Evolutionary conservation across 2,797 vertebrate genomes (phyloP).

Genomic region (Harpagifer antarcticus): DNA sequence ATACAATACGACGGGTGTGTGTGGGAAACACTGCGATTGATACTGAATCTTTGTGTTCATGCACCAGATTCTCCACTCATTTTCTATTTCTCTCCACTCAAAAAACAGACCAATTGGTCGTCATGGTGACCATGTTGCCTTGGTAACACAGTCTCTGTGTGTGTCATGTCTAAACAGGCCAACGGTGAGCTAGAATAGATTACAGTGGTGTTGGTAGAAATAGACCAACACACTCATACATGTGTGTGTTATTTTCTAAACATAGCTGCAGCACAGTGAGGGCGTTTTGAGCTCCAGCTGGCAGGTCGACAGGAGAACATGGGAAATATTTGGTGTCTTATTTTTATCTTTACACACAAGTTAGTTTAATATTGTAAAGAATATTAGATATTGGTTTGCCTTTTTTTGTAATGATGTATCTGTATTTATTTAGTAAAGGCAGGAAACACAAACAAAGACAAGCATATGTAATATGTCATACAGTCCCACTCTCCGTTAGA

Average conservation of each 20-base stretch:
- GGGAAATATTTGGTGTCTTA: neutral
- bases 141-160: conserved; percentile 34
- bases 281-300: neutral
- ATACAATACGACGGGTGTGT: too few relatives aligned
- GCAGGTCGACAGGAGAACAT: neutral
- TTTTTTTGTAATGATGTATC: too few relatives aligned
- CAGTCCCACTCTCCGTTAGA: too few relatives aligned
- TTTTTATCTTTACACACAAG: neutral
- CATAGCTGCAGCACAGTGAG: neutral
- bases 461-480: too few relatives aligned
- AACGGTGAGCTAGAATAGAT: conserved; percentile 22
- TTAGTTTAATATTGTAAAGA: too few relatives aligned
- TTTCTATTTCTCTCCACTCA: conserved; percentile 9
- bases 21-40: neutral
- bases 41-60: neutral
- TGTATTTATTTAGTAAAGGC: too few relatives aligned
- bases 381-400: too few relatives aligned
- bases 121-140: conserved; percentile 41
- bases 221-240: neutral
- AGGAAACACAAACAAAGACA: too few relatives aligned
- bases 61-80: neutral
- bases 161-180: conserved; percentile 19
- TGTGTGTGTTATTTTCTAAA: conserved; percentile 34
- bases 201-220: conserved; percentile 7
- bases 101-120: conserved; percentile 16